Conservation (phyloP, 2,888 invertebrate genomes). For the Steinernema hermaphroditum region DNA sequence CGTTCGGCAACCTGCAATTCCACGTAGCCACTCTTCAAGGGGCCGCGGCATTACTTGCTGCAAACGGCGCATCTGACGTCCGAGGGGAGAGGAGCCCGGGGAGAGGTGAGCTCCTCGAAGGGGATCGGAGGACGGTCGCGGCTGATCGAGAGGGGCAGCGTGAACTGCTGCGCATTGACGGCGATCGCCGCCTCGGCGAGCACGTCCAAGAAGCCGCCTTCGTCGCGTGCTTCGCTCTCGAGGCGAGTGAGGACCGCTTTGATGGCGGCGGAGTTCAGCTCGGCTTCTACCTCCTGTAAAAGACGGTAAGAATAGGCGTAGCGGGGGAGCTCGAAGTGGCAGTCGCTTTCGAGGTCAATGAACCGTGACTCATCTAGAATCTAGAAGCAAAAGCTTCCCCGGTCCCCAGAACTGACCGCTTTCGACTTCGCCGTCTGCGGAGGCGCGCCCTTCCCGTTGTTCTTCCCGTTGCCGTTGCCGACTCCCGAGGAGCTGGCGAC, state of each 20-base stretch:
- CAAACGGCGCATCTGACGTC: constrained; percentile 25
- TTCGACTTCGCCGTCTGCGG: constrained; percentile 3
- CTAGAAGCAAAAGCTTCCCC: background rate
- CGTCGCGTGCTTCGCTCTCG: background rate
- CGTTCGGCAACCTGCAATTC: background rate
- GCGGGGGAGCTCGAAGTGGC: no score
- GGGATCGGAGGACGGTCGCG: constrained; percentile 37
- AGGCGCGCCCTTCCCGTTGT: background rate
- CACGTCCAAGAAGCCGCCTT: constrained; percentile 10
- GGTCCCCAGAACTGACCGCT: background rate
- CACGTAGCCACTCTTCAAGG: no score
- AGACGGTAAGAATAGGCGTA: no score
- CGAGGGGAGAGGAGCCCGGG: background rate
- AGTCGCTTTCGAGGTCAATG: no score
- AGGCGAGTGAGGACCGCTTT: background rate
- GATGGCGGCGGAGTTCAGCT: constrained; percentile 30
- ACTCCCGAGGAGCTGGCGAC: background rate
- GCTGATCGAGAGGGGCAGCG: constrained; percentile 79
- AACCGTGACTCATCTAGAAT: no score
- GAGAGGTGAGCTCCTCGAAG: background rate
- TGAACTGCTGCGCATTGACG: constrained; percentile 87
- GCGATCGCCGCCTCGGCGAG: constrained; percentile 74
- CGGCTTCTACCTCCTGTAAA: background rate
- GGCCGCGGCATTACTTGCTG: constrained; percentile 6
- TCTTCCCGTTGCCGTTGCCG: constrained; percentile 1